Base-by-base conservation (phyloP, 1,140 invertebrate genomes). In the Rhizoglyphus robini region DNA sequence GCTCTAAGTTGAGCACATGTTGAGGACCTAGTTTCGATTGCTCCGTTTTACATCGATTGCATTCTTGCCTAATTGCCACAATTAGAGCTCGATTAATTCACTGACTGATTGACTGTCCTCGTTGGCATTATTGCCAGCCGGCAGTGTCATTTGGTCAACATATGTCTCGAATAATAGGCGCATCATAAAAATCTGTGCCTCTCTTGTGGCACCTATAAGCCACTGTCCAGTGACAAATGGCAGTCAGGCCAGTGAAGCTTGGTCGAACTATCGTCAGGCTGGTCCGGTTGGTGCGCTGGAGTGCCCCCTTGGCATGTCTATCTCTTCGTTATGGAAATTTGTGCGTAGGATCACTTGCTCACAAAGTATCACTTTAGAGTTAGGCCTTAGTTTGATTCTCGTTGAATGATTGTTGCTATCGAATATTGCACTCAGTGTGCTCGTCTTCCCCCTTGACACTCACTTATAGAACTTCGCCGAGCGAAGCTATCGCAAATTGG, bases 41-140 rank as follows among this genome's bases (percentile, higher is more conserved):
- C 31, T 54, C 51, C 51, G 20, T 11, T 54, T 54, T 54, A 54
- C 51, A 54, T 54, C 20, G 51, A 54, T 54, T 25, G 51, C 51
- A 54, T 54, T 54, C 51, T 54, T 54, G 20, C 51, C 20, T 54
- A 54, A 54, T 54, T 54, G 51, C 51, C 51, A 54, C 51, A 54
- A 54, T 54, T 54, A 54, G 51, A 8, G 51, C 18, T 41, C 36
- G 18, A 41, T 41, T 41, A 18, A 41, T 11, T 41, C 8, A 11
- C 36, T 41, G 18, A 18, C 8, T 41, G 36, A 41, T 11, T 41
- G 36, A 41, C 8, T 18, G 18, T 18, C 36, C 8, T 18, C 36
- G 36, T 41, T 41, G 8, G 36, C 36, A 41, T 41, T 18, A 41
- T 41, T 18, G 18, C 8, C 18, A 41, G 18, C 36, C 18, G 8